A percentile compares a stretch with the other conserved stretches of the same genome.
phyloP scores from a whole-genome alignment of 2,113 vertebrate species.

The Corydoras maculifer region DNA sequence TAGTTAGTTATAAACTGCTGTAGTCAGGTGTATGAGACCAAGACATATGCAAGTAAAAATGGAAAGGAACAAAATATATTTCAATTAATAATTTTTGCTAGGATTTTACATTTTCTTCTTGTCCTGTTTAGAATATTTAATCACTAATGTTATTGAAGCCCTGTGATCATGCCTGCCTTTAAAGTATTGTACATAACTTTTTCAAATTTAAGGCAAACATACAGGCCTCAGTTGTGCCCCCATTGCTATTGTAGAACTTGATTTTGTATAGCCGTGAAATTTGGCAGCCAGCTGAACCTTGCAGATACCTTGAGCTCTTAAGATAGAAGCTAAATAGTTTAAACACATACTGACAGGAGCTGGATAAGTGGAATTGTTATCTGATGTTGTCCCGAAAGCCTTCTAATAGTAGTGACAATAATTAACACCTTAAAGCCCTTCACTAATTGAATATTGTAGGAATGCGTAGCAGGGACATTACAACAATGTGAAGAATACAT shows the following conservation, averaged over 20 bases:
- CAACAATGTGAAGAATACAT: slow-evolving; percentile 5
- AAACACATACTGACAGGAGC: slow-evolving; percentile 16
- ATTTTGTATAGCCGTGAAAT: slow-evolving; percentile 2
- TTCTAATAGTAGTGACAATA: slow-evolving; percentile 9
- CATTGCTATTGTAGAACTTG: background rate
- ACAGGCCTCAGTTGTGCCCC: too few species aligned
- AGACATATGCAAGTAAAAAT: too few species aligned
- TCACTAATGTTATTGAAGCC: too few species aligned
- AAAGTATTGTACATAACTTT: too few species aligned
- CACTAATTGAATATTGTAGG: background rate
- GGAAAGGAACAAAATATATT: too few species aligned
- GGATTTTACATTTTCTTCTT: too few species aligned
- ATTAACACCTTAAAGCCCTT: slow-evolving; percentile 1
- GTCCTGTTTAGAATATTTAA: too few species aligned
- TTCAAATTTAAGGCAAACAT: too few species aligned
- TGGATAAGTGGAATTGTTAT: slow-evolving; percentile 52
- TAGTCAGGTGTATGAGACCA: too few species aligned
- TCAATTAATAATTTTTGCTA: too few species aligned
- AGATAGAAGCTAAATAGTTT: slow-evolving; percentile 24
- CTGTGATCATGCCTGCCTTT: too few species aligned
- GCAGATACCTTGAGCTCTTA: slow-evolving; percentile 13
- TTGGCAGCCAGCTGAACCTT: background rate
- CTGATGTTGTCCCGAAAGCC: slow-evolving; percentile 12
- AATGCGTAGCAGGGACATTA: background rate
- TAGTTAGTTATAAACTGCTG: too few species aligned